phyloP scores from a whole-genome alignment of 2,113 vertebrate species.

The Gracilinanus agilis region DNA sequence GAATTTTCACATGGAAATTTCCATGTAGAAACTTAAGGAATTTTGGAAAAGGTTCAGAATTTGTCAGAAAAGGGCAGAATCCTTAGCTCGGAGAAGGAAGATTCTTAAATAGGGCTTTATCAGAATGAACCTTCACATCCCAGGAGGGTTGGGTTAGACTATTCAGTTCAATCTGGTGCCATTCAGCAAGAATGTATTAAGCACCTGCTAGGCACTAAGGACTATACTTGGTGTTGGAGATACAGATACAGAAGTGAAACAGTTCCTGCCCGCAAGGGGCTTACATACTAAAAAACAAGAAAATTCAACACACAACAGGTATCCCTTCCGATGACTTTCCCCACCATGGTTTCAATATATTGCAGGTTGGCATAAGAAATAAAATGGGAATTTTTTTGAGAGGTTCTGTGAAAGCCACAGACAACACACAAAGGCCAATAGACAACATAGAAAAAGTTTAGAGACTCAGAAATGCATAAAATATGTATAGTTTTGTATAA shows the following conservation, averaged over 20 bases:
- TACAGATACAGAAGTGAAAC: neutral
- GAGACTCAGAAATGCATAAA: too few relatives aligned
- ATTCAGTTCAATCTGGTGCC: neutral
- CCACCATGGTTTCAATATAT: too few relatives aligned
- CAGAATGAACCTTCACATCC: neutral
- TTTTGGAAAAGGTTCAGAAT: neutral
- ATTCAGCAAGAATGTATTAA: neutral
- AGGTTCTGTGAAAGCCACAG: too few relatives aligned
- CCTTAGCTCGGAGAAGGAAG: neutral
- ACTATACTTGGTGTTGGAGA: neutral
- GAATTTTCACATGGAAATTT: constrained; percentile 40
- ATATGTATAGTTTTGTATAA: too few relatives aligned
- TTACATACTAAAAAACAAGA: too few relatives aligned
- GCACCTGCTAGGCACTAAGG: neutral
- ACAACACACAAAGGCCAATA: too few relatives aligned
- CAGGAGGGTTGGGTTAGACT: neutral
- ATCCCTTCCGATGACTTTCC: too few relatives aligned
- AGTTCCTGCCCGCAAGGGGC: too few relatives aligned
- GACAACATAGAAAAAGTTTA: too few relatives aligned
- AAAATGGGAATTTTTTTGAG: too few relatives aligned
- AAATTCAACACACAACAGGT: too few relatives aligned
- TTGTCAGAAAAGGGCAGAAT: neutral
- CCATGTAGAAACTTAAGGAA: neutral
- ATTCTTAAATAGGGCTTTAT: neutral
- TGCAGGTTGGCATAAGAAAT: too few relatives aligned